These are phyloP conservation scores for Cheirogaleus medius DNA, from an alignment of 2,113 vertebrate species.

Conservation along the genomic window DNA sequence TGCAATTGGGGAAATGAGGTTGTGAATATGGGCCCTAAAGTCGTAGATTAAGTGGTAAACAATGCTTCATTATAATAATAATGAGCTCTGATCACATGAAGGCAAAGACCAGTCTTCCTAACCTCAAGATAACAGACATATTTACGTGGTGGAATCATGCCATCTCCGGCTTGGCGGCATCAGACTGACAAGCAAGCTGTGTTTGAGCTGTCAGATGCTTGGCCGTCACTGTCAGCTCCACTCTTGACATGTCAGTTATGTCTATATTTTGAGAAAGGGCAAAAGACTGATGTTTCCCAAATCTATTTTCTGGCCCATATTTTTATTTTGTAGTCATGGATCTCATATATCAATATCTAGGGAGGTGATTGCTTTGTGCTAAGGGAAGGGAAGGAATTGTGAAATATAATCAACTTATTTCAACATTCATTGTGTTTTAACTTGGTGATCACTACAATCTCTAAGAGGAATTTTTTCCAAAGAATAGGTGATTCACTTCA, in stretches of 20 bases:
- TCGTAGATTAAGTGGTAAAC: neutral
- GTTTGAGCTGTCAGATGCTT: conserved; percentile 26
- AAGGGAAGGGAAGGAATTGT: neutral
- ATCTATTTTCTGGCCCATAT: conserved; percentile 51
- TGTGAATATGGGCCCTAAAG: neutral
- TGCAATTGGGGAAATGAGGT: neutral
- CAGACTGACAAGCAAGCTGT: neutral
- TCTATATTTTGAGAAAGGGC: conserved; percentile 51
- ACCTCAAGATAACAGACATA: neutral
- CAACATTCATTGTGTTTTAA: conserved; percentile 26
- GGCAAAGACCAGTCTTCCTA: neutral
- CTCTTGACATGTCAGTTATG: conserved; percentile 27
- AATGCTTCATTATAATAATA: neutral
- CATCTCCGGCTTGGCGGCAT: neutral
- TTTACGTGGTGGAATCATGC: conserved; percentile 37
- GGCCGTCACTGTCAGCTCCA: conserved; percentile 13
- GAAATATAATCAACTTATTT: conserved; percentile 32
- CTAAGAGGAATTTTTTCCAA: neutral
- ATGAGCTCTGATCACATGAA: neutral
- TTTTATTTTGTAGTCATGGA: conserved; percentile 34
- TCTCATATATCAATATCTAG: neutral
- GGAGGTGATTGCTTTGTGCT: neutral
- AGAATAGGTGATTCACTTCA: neutral
- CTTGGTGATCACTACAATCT: neutral
- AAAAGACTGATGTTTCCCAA: neutral